A percentile compares a stretch with the other conserved stretches of the same genome.
Evolutionary conservation across 2,888 invertebrate species (phyloP).

Genomic region (Microctonus hyperodae): DNA sequence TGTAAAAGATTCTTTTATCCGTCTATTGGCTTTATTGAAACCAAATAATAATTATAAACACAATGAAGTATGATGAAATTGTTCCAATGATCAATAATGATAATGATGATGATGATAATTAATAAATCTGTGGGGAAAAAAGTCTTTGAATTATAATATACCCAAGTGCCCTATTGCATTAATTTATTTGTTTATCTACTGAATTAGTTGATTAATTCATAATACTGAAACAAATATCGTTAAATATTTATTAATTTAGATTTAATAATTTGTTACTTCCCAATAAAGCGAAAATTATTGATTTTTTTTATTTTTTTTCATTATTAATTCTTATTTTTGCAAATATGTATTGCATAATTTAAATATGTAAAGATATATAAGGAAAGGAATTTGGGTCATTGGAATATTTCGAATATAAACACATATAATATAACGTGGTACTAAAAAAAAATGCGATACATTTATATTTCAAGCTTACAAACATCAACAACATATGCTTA

Average conservation of each 20-base stretch:
- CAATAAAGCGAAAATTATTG: too few species aligned
- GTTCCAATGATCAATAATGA: background rate
- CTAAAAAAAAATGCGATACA: conserved; percentile 56
- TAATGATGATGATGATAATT: background rate
- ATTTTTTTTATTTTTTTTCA: background rate
- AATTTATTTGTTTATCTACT: conserved; percentile 21
- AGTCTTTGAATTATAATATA: conserved; percentile 38
- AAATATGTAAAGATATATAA: background rate
- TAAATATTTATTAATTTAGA: too few species aligned
- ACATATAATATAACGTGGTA: background rate
- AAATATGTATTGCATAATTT: background rate
- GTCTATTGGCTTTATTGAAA: background rate
- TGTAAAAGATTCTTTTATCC: background rate
- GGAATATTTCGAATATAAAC: background rate
- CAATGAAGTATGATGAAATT: background rate
- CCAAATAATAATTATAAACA: background rate
- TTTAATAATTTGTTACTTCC: too few species aligned
- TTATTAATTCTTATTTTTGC: too few species aligned
- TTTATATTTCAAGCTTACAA: conserved; percentile 62
- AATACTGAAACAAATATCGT: too few species aligned
- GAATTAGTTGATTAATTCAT: background rate
- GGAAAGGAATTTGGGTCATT: background rate
- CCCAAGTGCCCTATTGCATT: conserved; percentile 44
- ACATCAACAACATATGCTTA: conserved; percentile 59
- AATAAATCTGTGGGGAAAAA: conserved; percentile 6